Evolutionary conservation across 1,140 invertebrate genomes (phyloP), one percentile per base, ranked within the genome.

Genomic region (Alviniconcha marisindica): DNA sequence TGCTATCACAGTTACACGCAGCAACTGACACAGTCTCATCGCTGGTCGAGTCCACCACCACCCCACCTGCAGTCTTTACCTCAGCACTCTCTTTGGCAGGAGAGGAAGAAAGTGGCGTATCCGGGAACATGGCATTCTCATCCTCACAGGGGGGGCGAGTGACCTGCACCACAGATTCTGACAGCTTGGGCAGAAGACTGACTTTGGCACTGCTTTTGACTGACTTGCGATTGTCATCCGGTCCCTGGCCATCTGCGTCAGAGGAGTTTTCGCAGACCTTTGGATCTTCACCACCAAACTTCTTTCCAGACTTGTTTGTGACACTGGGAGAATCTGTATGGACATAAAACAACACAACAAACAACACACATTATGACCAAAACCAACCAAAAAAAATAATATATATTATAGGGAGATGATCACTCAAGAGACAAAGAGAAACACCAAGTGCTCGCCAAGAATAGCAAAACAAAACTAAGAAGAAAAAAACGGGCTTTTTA

Each of bases 81-180:
- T 76, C 4, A 0, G 44, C 38, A 76, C 14, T 2, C 36, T 44
- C 38, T 44, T 42, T 69, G 40, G 38, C 21, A 54, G 33, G 60
- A 44, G 78, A 60, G 1, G 78, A 80, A 31, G 44, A 80, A 5
- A 86, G 63, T 66, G 85, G 84, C 31, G 51, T 77, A 73, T 91
- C 90, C 1, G 90, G 90, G 81, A 91, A 91, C 88, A 91, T 88
- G 24, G 90, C 89, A 85, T 91, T 89, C 69, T 90, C 90, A 54
- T 86, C 88, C 56, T 87, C 85, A 10, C 63, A 74, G 2, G 77
- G 33, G 4, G 77, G 44, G 4, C 28, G 77, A 38, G 51, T 31
- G 4, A 60, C 31, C 51, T 33, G 51, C 28, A 82, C 84, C 33
- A 86, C 83, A 4, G 84, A 82, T 86, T 86, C 85, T 2, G 36